Conservation (phyloP, 2,888 invertebrate genomes). For the Gisinianus flammeolus region DNA sequence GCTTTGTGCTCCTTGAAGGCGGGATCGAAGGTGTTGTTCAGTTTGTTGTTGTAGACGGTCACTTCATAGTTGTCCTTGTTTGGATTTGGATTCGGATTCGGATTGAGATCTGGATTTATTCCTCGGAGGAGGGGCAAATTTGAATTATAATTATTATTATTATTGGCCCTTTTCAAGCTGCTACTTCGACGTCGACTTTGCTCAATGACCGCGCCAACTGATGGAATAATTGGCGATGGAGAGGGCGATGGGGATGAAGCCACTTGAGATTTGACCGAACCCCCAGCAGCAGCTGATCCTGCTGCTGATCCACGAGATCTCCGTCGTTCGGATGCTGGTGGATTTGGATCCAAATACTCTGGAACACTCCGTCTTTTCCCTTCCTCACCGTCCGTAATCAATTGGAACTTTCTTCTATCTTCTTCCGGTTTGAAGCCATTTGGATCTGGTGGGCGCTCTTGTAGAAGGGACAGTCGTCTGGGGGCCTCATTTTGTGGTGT, state of each 20-base stretch:
- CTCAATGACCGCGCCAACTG: neutral
- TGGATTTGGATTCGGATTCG: neutral
- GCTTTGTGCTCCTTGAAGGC: constrained; percentile 10
- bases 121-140: too few species aligned
- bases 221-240: neutral
- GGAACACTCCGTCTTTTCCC: neutral
- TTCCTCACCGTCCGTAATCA: neutral
- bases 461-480: neutral
- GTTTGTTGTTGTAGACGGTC: constrained; percentile 16
- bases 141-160: neutral
- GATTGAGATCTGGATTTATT: too few species aligned
- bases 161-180: neutral
- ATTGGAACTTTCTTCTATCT: too few species aligned
- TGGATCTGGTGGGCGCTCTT: neutral
- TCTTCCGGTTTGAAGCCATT: neutral
- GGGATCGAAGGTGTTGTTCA: neutral
- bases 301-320: neutral
- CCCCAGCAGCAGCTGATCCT: neutral
- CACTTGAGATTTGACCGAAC: neutral
- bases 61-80: neutral
- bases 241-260: neutral
- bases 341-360: neutral
- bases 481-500: neutral
- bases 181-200: neutral
- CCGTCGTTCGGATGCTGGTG: neutral